These are phyloP conservation scores for Lipophrys pholis DNA, from an alignment of 2,113 vertebrate genomes.

Conservation along the genomic window DNA sequence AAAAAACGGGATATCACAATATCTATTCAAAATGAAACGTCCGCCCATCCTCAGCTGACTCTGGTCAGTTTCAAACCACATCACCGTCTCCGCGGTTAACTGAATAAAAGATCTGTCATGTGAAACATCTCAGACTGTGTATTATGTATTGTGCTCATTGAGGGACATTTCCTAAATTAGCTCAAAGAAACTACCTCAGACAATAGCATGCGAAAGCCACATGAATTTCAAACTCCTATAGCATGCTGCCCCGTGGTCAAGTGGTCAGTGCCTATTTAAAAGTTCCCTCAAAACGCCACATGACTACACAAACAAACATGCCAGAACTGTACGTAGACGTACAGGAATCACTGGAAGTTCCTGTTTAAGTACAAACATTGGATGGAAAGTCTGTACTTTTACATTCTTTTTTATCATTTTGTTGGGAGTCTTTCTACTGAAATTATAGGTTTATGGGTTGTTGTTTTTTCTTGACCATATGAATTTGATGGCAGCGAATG, in stretches of 20 bases:
- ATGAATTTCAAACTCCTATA: constrained; percentile 15
- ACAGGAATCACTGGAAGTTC: neutral
- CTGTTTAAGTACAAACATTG: neutral
- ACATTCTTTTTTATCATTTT: neutral
- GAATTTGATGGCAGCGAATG: neutral
- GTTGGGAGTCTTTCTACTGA: neutral
- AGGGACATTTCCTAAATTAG: too few relatives aligned
- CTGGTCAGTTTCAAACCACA: constrained; percentile 34
- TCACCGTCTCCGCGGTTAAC: constrained; percentile 20
- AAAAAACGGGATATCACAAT: neutral
- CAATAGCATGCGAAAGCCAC: constrained; percentile 16
- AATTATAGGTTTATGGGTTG: too few relatives aligned
- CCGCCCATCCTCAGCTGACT: constrained; percentile 8
- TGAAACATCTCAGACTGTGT: neutral
- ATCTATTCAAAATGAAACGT: constrained; percentile 6
- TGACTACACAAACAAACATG: neutral
- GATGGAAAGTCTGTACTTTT: neutral
- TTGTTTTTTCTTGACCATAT: too few relatives aligned
- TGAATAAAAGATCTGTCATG: constrained; percentile 5
- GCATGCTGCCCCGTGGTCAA: constrained; percentile 16
- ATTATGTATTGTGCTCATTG: neutral
- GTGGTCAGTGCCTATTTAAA: constrained; percentile 16
- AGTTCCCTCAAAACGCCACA: neutral
- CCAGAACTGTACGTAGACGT: neutral
- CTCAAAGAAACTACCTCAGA: neutral